Base-by-base conservation (phyloP, 2,113 vertebrate species). In the Hippopotamus amphibius region DNA sequence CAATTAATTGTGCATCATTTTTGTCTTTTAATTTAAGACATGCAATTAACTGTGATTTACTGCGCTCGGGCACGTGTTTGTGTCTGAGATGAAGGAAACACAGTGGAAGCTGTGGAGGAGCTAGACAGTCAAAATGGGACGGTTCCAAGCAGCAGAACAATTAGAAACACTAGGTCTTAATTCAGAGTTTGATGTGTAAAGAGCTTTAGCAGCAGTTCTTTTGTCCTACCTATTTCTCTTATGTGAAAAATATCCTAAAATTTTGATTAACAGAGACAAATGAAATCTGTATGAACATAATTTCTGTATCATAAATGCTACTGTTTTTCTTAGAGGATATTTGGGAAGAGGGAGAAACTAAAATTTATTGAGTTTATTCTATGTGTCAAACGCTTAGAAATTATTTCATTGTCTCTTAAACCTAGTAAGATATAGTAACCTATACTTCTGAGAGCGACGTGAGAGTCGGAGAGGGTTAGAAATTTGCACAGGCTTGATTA, bases 1-100 rank as follows among this genome's bases (percentile, higher is more conserved):
- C 95, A 97, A 93, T 97, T 98, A 98, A 98, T 96, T 96, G 95
- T 97, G 96, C 90, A 77, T 68, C 97, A 97, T 3, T 74, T 98
- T 98, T 97, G 96, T 98, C 96, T 98, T 98, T 98, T 98, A 98
- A 98, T 98, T 98, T 98, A 98, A 37, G 3, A 96, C 97, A 92
- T 95, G 68, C 95, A 98, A 97, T 98, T 98, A 98, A 93, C 97
- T 98, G 71, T 97, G 97, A 98, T 79, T 97, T 97, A 96, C 65
- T 97, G 92, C 77, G 65, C 96, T 97, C 97, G 92, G 90, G 89
- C 87, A 87, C 16, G 6, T 91, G 93, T 96, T 80, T 90, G 24
- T 95, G 71, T 65, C 22, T 94, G 86, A 88, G 77, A 82, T 61
- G 72, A 95, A 92, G 74, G 82, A 69, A 92, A 37, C 37, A 46